Base-by-base conservation (phyloP, 2,797 vertebrate species). In the Etheostoma perlongum region DNA sequence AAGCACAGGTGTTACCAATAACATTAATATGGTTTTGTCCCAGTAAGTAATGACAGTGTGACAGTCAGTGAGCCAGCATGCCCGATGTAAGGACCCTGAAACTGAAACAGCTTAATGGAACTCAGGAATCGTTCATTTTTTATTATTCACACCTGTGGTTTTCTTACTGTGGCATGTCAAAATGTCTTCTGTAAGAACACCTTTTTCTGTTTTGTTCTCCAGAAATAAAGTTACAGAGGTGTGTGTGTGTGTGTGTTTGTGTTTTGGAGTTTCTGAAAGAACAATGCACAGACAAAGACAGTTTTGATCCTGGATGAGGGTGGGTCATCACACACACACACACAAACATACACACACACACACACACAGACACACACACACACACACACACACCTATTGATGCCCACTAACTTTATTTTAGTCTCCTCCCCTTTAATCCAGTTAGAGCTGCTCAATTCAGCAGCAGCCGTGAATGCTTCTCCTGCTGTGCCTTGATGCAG, bases 371-470 rank as follows among this genome's bases (percentile, higher is more conserved):
- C 46, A 47, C 46, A 47, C 46, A 46, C 44, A 46, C 44, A 16
- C 40, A 60, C 18, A 69, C 63, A 60, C 62, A 54, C 60, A 42
- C 72, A 14, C 61, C 19, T 44, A 52, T 78, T 60, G 78, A 64
- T 64, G 58, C 72, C 46, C 84, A 76, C 85, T 92, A 85, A 91
- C 82, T 84, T 79, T 74, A 77, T 90, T 88, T 83, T 25, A 80
- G 84, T 82, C 81, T 65, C 79, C 61, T 80, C 68, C 64, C 36
- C 18, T 21, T 76, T 89, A 92, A 92, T 87, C 58, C 76, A 67
- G 52, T 91, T 91, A 90, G 74, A 79, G 77, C 59, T 60, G 69
- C 77, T 75, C 59, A 51, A 74, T 84, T 82, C 76, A 83, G 82
- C 83, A 77, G 79, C 83, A 72, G 83, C 73, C 71, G 74, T 85